Evolutionary conservation across 2,888 invertebrate genomes (phyloP), one percentile per base, ranked within the genome.

Genomic region (Scelioninae gen. 2): DNA sequence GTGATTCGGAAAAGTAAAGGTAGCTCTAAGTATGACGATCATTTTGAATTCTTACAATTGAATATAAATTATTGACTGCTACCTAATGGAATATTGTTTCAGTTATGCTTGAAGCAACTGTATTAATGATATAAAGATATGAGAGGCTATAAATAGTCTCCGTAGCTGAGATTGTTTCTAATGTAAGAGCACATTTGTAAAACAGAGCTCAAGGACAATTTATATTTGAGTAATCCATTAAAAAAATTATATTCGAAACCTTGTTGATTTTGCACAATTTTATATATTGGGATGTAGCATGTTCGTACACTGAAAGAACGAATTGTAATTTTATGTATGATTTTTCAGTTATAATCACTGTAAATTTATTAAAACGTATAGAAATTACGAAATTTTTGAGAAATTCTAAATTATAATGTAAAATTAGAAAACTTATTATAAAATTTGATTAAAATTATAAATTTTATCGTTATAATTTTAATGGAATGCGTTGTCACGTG

Each of bases 11-110:
- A 58, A 43, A 50, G 46, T 68, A 52, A 67, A 67, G 65, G 67
- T 50, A 67, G 58, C 67, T 7, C 16, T 67, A 50, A 67, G 22
- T 68, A 58, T 68, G 57, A 58, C 50, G 58, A 58, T 58, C 50
- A 50, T 52, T 58, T 37, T 50, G 50, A 46, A 57, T 65, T 48
- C n/a, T 25, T 60, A 25, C 37, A 45, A 43, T 46, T 61, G 19
- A 43, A 37, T 60, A 16, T 45, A 11, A 53, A 55, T 55, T 31
- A 19, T 37, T 45, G 5, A 46, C 16, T 46, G 60, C 60, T 48
- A 60, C 46, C 48, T 25, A 11, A 48, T 58, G 11, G 1, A 35
- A 35, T 11, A 35, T 35, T 11, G 11, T 11, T 35, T n/a, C 2
- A 31, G 45, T 52, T 19, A 35, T 52, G 25, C 16, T 55, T 39